Evolutionary conservation across 2,113 vertebrate genomes (phyloP).

Genomic region (Bettongia penicillata): DNA sequence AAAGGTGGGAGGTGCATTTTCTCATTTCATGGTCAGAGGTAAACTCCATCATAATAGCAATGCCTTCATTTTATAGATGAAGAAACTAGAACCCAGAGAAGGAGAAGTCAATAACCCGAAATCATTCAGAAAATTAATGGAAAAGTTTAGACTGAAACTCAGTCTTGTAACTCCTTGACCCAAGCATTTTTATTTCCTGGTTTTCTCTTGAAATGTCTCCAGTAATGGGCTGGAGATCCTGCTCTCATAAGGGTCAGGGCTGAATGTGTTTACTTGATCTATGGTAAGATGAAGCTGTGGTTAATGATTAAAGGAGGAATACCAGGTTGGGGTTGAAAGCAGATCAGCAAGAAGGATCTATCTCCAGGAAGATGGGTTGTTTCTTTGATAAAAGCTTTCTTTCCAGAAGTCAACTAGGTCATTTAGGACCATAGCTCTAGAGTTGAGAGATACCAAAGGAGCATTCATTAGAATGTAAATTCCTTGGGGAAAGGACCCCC

Average conservation of each 20-base stretch:
- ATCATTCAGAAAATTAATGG: not conserved
- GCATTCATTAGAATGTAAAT: no score
- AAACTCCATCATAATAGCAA: no score
- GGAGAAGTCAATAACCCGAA: not conserved
- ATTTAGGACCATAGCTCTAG: no score
- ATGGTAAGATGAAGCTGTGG: not conserved
- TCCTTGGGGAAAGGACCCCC: no score
- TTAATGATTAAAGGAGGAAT: not conserved
- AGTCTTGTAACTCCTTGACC: not conserved
- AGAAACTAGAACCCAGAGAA: not conserved
- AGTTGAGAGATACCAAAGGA: no score
- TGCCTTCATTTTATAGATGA: no score
- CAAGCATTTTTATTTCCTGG: not conserved
- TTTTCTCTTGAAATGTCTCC: not conserved
- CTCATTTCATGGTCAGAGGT: no score
- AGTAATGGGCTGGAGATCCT: conserved; percentile 8
- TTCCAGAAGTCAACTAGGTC: no score
- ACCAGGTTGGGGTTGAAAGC: no score
- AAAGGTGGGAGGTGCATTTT: not conserved
- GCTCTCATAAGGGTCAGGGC: not conserved
- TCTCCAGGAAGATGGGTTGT: no score
- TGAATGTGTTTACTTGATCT: not conserved
- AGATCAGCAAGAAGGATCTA: no score
- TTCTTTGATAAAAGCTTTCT: no score
- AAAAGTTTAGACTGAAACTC: not conserved